These are phyloP conservation scores for Acrobeloides nanus DNA, from an alignment of 2,888 invertebrate genomes.

Conservation along the genomic window DNA sequence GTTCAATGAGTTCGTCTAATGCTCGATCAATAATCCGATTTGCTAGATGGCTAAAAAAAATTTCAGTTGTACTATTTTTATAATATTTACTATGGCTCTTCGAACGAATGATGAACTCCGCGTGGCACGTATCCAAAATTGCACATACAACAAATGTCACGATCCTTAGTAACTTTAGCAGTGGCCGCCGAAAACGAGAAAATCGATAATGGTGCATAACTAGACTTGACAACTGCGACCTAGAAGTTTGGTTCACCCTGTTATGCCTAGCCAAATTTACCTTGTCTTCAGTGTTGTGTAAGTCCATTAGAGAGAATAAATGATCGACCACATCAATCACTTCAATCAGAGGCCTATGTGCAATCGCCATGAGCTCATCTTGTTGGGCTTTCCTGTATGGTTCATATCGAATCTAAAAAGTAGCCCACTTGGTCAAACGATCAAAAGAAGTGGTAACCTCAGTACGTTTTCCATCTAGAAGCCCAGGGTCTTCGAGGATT, in stretches of 20 bases:
- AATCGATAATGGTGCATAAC: conserved; percentile 45
- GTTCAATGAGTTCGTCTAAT: conserved; percentile 47
- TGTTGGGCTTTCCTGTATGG: conserved; percentile 40
- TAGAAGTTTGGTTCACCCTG: conserved; percentile 8
- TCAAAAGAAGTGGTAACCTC: conserved; percentile 29
- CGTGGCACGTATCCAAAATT: conserved; percentile 46
- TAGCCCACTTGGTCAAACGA: conserved; percentile 2
- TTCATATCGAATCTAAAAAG: conserved; percentile 48
- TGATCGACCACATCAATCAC: conserved; percentile 51
- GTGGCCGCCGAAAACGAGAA: conserved; percentile 33
- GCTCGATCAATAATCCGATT: conserved; percentile 45
- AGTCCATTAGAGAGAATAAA: conserved; percentile 47
- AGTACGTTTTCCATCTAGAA: conserved; percentile 49
- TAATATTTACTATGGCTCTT: conserved; percentile 37
- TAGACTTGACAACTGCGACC: conserved; percentile 43
- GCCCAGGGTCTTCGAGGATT: conserved; percentile 43
- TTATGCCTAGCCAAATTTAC: conserved; percentile 15
- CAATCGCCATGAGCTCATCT: conserved; percentile 40
- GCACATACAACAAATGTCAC: conserved; percentile 43
- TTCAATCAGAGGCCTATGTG: conserved; percentile 45
- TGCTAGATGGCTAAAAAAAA: conserved; percentile 44
- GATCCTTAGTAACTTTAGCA: conserved; percentile 27
- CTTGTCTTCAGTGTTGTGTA: conserved; percentile 47
- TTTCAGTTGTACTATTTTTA: background rate
- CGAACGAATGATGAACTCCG: conserved; percentile 30